Conservation (phyloP, 2,113 vertebrate genomes). For the Corapipo altera region DNA sequence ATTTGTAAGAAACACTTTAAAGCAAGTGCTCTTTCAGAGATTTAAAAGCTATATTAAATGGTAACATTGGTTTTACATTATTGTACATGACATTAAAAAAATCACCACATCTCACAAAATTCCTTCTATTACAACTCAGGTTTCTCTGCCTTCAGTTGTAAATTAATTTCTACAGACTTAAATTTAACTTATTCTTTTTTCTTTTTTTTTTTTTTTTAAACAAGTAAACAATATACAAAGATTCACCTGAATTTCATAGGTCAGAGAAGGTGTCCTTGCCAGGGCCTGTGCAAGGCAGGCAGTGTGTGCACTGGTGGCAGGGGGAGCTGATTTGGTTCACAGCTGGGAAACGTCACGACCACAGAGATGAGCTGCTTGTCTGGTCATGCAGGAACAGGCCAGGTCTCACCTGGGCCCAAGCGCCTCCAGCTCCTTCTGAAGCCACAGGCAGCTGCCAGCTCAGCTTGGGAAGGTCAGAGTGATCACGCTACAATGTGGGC, state of each 20-base stretch:
- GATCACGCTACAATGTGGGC: rapidly evolving
- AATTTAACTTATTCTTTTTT: slow-evolving; percentile 58
- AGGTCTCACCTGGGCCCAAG: background rate
- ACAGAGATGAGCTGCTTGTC: background rate
- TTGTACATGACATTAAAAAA: slow-evolving; percentile 57
- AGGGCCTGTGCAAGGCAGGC: slow-evolving; percentile 47
- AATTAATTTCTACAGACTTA: slow-evolving; percentile 69
- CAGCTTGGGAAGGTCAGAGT: background rate
- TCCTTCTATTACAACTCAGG: slow-evolving; percentile 54
- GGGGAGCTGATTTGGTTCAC: background rate
- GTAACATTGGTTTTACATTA: slow-evolving; percentile 67
- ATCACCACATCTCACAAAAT: slow-evolving; percentile 53
- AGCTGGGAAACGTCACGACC: background rate
- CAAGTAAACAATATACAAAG: slow-evolving; percentile 72
- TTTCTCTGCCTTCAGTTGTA: slow-evolving; percentile 45
- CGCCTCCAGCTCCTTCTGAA: background rate
- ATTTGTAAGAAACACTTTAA: slow-evolving; percentile 67
- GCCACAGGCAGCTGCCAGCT: background rate
- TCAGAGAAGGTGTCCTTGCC: slow-evolving; percentile 14
- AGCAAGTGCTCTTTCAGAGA: slow-evolving; percentile 55
- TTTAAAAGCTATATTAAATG: slow-evolving; percentile 60
- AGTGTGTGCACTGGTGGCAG: background rate
- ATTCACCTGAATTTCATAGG: slow-evolving; percentile 61
- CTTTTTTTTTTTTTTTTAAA: background rate
- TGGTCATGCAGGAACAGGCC: rapidly evolving